Evolutionary conservation across 92 coral and sea anemone species (phyloP).

Genomic region (Diadumene lineata): DNA sequence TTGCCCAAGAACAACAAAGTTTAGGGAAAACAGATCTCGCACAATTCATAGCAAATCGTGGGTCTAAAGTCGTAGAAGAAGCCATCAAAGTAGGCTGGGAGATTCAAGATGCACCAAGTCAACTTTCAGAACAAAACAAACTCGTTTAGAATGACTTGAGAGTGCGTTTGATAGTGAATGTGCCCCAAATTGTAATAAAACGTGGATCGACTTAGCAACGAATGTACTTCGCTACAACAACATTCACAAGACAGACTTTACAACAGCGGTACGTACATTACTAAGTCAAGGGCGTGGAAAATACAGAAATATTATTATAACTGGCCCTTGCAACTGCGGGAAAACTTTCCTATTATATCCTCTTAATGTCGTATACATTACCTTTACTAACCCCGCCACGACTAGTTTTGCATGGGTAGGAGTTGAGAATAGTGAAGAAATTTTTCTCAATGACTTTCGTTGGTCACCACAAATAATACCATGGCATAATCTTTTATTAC

Average conservation of each 20-base stretch:
- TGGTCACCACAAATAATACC: conserved; percentile 35
- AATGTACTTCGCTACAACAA: not conserved
- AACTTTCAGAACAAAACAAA: not conserved
- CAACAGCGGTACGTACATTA: conserved; percentile 22
- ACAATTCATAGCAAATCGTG: conserved; percentile 38
- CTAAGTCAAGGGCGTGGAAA: conserved; percentile 43
- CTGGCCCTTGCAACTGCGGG: conserved; percentile 53
- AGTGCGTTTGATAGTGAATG: not conserved
- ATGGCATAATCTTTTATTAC: conserved; percentile 38
- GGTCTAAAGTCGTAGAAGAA: conserved; percentile 27
- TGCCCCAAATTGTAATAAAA: conserved; percentile 9
- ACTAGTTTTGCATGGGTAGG: conserved; percentile 60
- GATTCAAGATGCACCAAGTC: conserved; percentile 13
- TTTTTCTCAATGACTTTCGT: conserved; percentile 46
- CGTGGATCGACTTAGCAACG: conserved; percentile 8
- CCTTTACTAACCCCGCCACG: conserved; percentile 48
- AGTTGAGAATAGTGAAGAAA: conserved; percentile 22
- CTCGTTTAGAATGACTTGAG: conserved; percentile 13
- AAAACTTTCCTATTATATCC: conserved; percentile 54
- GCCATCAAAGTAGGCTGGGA: conserved; percentile 41
- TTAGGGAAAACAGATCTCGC: conserved; percentile 26
- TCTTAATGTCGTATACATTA: conserved; percentile 25
- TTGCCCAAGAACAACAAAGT: conserved; percentile 21
- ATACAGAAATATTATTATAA: conserved; percentile 40
- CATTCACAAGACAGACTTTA: conserved; percentile 2